Percentiles rank a stretch among this genome's conserved stretches.
These are phyloP conservation scores for Siphlonurus alternatus DNA, from an alignment of 2,888 invertebrate species.

Conservation along the genomic window DNA sequence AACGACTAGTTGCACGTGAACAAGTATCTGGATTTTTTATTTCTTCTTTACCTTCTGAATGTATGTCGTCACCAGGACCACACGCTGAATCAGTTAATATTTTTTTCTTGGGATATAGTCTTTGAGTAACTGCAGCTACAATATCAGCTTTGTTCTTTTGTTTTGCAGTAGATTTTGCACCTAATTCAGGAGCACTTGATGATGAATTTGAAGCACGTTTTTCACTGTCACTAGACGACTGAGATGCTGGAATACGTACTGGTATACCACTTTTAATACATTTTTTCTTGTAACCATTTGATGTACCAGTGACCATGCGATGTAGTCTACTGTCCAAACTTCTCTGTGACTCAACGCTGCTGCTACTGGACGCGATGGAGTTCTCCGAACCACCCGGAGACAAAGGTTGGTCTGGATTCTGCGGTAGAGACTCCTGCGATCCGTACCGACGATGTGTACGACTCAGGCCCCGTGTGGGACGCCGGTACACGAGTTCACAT, in stretches of 20 bases:
- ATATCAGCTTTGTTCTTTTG: slow-evolving; percentile 34
- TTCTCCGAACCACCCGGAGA: neutral
- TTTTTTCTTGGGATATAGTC: slow-evolving; percentile 39
- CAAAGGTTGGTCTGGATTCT: neutral
- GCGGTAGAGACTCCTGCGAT: neutral
- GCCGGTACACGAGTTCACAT: neutral
- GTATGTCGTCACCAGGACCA: slow-evolving; percentile 18
- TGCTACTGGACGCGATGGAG: neutral
- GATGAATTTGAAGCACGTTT: neutral
- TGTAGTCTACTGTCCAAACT: slow-evolving; percentile 1
- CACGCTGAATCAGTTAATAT: slow-evolving; percentile 27
- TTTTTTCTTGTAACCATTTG: slow-evolving; percentile 4
- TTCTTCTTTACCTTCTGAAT: neutral
- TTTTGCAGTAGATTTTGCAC: neutral
- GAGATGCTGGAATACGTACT: neutral
- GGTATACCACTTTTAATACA: neutral
- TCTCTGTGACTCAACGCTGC: slow-evolving; percentile 1
- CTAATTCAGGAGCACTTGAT: neutral
- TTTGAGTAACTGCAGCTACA: slow-evolving; percentile 50
- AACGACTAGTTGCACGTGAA: neutral
- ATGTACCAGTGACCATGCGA: neutral
- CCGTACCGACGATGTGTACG: neutral
- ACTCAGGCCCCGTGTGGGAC: neutral
- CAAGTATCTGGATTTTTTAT: too few relatives aligned
- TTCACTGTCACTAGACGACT: neutral